Evolutionary conservation across 2,797 vertebrate genomes (phyloP), one percentile per base, ranked within the genome.

Genomic region (Cryptoblepharus egeriae): DNA sequence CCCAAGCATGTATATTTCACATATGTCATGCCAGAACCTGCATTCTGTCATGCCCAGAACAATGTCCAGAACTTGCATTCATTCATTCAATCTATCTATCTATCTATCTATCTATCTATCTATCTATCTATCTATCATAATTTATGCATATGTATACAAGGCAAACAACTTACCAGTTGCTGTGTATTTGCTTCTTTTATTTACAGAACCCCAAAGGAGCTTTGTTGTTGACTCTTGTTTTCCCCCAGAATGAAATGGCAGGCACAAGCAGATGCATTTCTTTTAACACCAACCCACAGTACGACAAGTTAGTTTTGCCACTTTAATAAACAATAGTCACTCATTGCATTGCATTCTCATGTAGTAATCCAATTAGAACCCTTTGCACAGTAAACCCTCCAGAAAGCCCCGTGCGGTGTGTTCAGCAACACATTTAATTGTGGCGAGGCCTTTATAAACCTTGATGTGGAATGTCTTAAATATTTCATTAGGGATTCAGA

Each of bases 401-500:
- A 57, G 32, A 63, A 79, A 74, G 63, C 69, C 30, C 32, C 39
- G 18, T 24, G 30, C 74, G 28, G 30, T n/a, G n/a, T 28, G 37
- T 4, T 37, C 76, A n/a, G 37, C 67, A 76, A 52, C 82, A 63
- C 20, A 65, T 42, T 73, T 58, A 26, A 49, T 72, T 26, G n/a
- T 37, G 22, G 37, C 12, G 49, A 79, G 76, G 82, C 70, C 76
- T 84, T 84, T 79, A 74, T 74, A 79, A 74, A 58, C 58, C 70
- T 78, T 26, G 52, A 74, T 68, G 61, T 37, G 30, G 82, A 52
- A 60, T 60, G 18, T 60, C 52, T 67, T 84, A 68, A 84, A 84
- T 84, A 79, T 84, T 84, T 74, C 76, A 79, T 84, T 84, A 60
- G 57, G 24, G 63, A 67, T n/a, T 68, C 60, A 28, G 24, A 42